These are phyloP conservation scores for Colossoma macropomum DNA, from an alignment of 2,113 vertebrate species.

Conservation along the genomic window DNA sequence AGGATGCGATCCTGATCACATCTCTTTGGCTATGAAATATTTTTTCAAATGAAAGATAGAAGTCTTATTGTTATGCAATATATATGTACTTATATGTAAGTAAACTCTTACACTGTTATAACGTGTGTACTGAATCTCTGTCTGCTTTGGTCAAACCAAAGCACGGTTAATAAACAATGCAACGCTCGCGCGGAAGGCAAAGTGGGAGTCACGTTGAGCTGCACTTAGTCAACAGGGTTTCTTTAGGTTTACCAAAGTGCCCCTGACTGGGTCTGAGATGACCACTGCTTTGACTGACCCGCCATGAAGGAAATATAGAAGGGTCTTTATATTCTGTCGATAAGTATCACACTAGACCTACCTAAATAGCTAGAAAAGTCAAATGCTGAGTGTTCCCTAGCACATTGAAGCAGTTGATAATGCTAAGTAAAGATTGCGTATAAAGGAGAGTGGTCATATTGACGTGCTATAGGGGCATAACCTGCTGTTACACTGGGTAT, in stretches of 20 bases:
- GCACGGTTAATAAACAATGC: slow-evolving; percentile 10
- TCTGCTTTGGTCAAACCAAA: slow-evolving; percentile 38
- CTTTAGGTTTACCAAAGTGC: slow-evolving; percentile 25
- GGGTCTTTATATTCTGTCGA: not conserved
- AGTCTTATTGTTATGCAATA: slow-evolving; percentile 45
- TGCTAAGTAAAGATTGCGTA: not conserved
- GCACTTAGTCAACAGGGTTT: slow-evolving; percentile 10
- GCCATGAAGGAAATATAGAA: not conserved
- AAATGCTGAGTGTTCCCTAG: slow-evolving; percentile 5
- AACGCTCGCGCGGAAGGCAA: not conserved
- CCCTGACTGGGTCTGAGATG: not conserved
- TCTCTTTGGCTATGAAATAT: slow-evolving; percentile 24
- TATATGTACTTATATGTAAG: slow-evolving; percentile 40
- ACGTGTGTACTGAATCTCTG: slow-evolving; percentile 40
- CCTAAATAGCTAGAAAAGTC: not conserved
- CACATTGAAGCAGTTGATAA: slow-evolving; percentile 1
- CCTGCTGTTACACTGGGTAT: not conserved
- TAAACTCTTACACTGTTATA: slow-evolving; percentile 43
- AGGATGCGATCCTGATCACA: slow-evolving; percentile 17
- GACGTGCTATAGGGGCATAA: not conserved
- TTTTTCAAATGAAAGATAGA: slow-evolving; percentile 42
- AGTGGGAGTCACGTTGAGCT: not conserved
- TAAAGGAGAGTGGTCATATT: not conserved
- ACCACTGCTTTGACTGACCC: not conserved
- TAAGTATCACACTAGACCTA: not conserved